Conservation (phyloP, 2,797 vertebrate species). For the Argentina silus region DNA sequence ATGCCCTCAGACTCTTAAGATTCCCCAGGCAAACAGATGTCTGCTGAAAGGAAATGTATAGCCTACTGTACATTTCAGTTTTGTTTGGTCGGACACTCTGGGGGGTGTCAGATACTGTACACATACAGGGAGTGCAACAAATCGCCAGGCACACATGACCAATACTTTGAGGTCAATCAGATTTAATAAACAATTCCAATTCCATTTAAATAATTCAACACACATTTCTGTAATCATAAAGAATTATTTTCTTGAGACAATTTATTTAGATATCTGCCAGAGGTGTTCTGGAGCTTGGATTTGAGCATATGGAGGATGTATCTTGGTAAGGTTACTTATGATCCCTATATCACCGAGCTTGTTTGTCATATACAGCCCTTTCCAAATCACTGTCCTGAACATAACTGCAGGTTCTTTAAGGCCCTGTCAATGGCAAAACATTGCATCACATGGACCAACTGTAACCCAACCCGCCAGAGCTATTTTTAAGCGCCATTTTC, state of each 20-base stretch:
- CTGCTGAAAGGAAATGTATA: conserved; percentile 52
- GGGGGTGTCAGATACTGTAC: conserved; percentile 43
- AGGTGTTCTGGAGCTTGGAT: not conserved
- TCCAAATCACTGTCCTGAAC: not conserved
- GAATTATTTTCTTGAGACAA: too few relatives aligned
- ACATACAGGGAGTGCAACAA: conserved; percentile 18
- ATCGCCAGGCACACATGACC: conserved; percentile 33
- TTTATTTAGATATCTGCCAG: not conserved
- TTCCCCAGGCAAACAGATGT: conserved; percentile 60
- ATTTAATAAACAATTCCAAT: not conserved
- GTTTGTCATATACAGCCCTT: not conserved
- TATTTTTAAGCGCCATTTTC: conserved; percentile 81
- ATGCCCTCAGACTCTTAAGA: conserved; percentile 62
- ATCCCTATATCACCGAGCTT: not conserved
- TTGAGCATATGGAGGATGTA: not conserved
- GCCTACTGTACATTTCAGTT: conserved; percentile 48
- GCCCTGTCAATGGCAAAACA: conserved; percentile 72
- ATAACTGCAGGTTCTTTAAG: conserved; percentile 58
- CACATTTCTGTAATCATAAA: not conserved
- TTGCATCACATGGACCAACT: conserved; percentile 73
- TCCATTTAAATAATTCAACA: not conserved
- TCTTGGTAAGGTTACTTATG: not conserved
- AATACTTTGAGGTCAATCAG: not conserved
- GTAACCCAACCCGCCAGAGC: conserved; percentile 78
- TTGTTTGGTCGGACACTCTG: conserved; percentile 38